Percentiles rank a stretch among this genome's conserved stretches.
phyloP scores from a whole-genome alignment of 2,113 vertebrate genomes.

The Psittacula cyanocephala region DNA sequence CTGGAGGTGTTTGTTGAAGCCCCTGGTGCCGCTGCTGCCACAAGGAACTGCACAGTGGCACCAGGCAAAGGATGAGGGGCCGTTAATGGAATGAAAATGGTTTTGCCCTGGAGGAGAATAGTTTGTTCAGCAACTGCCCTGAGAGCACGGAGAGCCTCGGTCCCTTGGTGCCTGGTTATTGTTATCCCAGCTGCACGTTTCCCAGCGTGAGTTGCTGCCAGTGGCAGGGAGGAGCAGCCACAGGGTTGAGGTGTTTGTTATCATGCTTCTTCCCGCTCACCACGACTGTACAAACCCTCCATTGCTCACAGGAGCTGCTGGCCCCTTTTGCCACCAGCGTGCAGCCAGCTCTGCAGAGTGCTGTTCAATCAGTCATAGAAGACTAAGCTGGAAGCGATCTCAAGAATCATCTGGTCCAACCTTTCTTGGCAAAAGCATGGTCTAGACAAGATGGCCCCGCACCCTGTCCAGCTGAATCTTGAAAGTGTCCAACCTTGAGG shows the following conservation, averaged over 20 bases:
- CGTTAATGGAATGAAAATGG: not conserved
- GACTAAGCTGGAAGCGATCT: not conserved
- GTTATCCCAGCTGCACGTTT: not conserved
- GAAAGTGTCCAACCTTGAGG: not conserved
- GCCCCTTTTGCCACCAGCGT: not conserved
- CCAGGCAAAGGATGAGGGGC: not conserved
- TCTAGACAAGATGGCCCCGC: not conserved
- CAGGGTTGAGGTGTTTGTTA: not conserved
- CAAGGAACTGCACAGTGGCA: not conserved
- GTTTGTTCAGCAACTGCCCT: not conserved
- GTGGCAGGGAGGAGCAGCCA: not conserved
- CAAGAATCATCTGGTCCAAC: not conserved
- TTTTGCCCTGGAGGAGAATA: constrained; percentile 4
- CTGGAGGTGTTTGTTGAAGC: not conserved
- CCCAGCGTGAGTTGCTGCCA: fast-evolving
- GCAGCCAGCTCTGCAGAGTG: not conserved
- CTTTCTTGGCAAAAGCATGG: not conserved
- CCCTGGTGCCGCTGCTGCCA: fast-evolving
- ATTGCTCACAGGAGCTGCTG: fast-evolving
- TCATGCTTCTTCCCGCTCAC: not conserved
- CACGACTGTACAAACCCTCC: not conserved
- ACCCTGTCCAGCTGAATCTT: not conserved
- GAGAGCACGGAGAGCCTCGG: not conserved
- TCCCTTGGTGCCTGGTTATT: constrained; percentile 9
- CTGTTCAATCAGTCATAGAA: not conserved